phyloP scores from a whole-genome alignment of 2,888 invertebrate species.

The Eustalomyia histrio region DNA sequence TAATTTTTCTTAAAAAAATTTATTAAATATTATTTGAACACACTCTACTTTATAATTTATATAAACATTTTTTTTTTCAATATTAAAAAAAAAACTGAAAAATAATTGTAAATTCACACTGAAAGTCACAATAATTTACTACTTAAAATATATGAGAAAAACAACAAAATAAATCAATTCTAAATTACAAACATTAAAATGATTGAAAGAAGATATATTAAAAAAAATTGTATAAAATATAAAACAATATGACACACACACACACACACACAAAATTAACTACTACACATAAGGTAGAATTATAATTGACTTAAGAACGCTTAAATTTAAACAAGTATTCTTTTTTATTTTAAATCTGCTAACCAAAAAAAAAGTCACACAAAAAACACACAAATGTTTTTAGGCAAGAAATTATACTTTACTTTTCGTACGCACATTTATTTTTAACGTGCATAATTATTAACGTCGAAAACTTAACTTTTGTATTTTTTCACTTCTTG shows the following conservation, averaged over 20 bases:
- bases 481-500: too few relatives aligned
- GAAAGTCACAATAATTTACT: slow-evolving; percentile 17
- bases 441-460: too few relatives aligned
- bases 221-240: background rate
- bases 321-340: background rate
- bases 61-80: background rate
- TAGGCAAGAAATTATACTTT: too few relatives aligned
- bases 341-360: too few relatives aligned
- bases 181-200: background rate
- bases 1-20: background rate
- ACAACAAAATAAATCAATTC: background rate
- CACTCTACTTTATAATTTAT: background rate
- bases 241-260: background rate
- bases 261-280: background rate
- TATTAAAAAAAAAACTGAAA: background rate
- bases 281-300: background rate
- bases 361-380: too few relatives aligned
- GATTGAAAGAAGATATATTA: background rate
- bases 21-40: background rate
- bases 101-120: slow-evolving; percentile 9
- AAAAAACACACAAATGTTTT: too few relatives aligned
- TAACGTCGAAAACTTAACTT: too few relatives aligned
- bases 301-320: background rate
- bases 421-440: too few relatives aligned
- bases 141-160: background rate